Percentiles rank a stretch among this genome's conserved stretches.
Evolutionary conservation across 2,888 invertebrate genomes (phyloP).

Genomic region (Hydrotaea cyrtoneurina): DNA sequence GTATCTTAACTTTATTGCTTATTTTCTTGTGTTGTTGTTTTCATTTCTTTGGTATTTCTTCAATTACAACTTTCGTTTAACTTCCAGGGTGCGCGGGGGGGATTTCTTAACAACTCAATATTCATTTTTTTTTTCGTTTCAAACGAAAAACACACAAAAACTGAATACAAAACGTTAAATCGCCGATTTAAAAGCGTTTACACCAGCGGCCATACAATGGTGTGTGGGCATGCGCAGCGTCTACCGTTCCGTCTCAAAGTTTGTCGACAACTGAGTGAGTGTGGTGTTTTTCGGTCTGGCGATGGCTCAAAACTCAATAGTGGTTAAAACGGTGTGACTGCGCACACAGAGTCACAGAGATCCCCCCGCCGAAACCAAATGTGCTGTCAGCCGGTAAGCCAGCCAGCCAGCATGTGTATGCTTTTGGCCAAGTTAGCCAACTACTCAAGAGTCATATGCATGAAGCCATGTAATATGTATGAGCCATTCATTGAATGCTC

Average conservation of each 20-base stretch:
- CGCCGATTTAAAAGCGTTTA: not conserved
- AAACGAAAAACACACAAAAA: not conserved
- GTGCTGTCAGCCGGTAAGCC: not conserved
- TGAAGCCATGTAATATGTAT: conserved; percentile 4
- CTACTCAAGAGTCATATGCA: conserved; percentile 10
- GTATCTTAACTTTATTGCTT: conserved; percentile 48
- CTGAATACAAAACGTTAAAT: not conserved
- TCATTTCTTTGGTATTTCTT: conserved; percentile 36
- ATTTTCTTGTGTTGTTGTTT: conserved; percentile 14
- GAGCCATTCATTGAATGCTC: conserved; percentile 5
- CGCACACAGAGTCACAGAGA: not conserved
- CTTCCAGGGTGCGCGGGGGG: conserved; percentile 15
- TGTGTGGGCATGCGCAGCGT: conserved; percentile 47
- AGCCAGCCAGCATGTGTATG: not conserved
- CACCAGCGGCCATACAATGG: not conserved
- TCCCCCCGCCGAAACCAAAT: not conserved
- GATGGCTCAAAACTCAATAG: conserved; percentile 12
- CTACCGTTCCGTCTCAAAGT: conserved; percentile 57
- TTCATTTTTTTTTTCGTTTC: not conserved
- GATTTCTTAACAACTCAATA: not conserved
- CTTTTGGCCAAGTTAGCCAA: conserved; percentile 1
- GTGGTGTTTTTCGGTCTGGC: not conserved
- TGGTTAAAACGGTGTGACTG: conserved; percentile 3
- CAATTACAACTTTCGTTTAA: conserved; percentile 52
- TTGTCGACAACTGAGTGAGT: conserved; percentile 63